Base-by-base conservation (phyloP, 2,113 vertebrate genomes). In the Nibea coibor region DNA sequence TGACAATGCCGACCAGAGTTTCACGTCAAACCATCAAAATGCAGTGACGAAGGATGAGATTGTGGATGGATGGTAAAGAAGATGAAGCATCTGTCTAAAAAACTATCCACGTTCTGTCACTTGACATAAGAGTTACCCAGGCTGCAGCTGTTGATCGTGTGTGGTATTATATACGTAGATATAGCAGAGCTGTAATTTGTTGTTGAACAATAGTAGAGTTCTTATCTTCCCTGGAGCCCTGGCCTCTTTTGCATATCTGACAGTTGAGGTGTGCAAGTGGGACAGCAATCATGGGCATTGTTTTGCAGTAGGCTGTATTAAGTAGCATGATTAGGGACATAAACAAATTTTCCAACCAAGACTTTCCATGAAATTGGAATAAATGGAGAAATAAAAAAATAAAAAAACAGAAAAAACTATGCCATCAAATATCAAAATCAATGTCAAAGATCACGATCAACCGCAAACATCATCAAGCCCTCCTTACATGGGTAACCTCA, bases 401-500 rank as follows among this genome's bases (percentile, higher is more conserved):
- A 45, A 57, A 72, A 35, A 8, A 35, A 35, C 7, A 0, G 1
- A 35, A 65, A 20, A 48, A 68, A 47, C 20, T 45, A 57, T 47
- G 47, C 4, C 11, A 69, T 22, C 43, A 70, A 50, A 56, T 50
- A 57, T 56, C 28, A 58, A 24, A 31, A 65, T 22, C 15, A 45
- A 59, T 39, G 35, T 39, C 35, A 39, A 39, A 39, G 35, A 39
- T 39, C 35, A 39, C 35, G 8, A 39, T 39, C 15, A 45, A 59
- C 48, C 48, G 35, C 57, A 45, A 70, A 71, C 39, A 54, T 82
- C 59, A 62, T 54, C 20, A 20, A 64, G 28, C 8, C 22, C 31
- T 74, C 61, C 83, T 83, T 75, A 79, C 84, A 85, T 86, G 24
- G 63, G 59, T 48, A 78, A 86, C 70, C 88, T 88, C 81, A 78